A percentile compares a stretch with the other conserved stretches of the same genome.
Evolutionary conservation across 2,888 invertebrate species (phyloP).

Genomic region (Ornithoptera alexandrae): DNA sequence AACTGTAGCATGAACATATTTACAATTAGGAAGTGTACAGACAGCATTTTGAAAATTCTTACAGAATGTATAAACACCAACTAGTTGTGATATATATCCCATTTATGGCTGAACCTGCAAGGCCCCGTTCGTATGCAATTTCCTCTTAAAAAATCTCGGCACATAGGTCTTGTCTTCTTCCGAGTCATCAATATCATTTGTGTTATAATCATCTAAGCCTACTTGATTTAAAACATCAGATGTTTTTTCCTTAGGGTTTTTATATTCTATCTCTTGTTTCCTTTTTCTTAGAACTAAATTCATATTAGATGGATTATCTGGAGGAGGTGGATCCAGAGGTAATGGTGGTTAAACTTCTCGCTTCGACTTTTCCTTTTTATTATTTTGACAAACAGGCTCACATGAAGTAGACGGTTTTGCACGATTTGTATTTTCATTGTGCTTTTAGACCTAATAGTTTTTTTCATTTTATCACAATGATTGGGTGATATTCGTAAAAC

Average conservation of each 20-base stretch:
- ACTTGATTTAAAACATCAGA: slow-evolving; percentile 4
- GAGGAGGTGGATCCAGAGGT: slow-evolving; percentile 38
- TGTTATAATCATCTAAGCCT: slow-evolving; percentile 10
- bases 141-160: slow-evolving; percentile 58
- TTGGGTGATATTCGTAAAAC: slow-evolving; percentile 24
- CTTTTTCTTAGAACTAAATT: slow-evolving; percentile 35
- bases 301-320: slow-evolving; percentile 28
- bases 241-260: slow-evolving; percentile 9
- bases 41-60: slow-evolving; percentile 40
- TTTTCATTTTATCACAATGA: slow-evolving; percentile 48
- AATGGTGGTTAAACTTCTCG: slow-evolving; percentile 36
- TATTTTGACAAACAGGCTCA: slow-evolving; percentile 14
- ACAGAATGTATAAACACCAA: slow-evolving; percentile 59
- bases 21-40: too few species aligned
- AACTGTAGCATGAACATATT: too few species aligned
- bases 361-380: slow-evolving; percentile 14
- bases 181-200: slow-evolving; percentile 6
- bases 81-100: slow-evolving; percentile 51
- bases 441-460: slow-evolving; percentile 51
- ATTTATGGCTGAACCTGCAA: slow-evolving; percentile 54
- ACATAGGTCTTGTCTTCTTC: slow-evolving; percentile 41
- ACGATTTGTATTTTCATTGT: slow-evolving; percentile 37
- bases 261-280: slow-evolving; percentile 32
- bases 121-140: slow-evolving; percentile 46
- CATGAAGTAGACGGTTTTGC: slow-evolving; percentile 15